Base-by-base conservation (phyloP, 1,140 invertebrate genomes). In the Samia ricini region DNA sequence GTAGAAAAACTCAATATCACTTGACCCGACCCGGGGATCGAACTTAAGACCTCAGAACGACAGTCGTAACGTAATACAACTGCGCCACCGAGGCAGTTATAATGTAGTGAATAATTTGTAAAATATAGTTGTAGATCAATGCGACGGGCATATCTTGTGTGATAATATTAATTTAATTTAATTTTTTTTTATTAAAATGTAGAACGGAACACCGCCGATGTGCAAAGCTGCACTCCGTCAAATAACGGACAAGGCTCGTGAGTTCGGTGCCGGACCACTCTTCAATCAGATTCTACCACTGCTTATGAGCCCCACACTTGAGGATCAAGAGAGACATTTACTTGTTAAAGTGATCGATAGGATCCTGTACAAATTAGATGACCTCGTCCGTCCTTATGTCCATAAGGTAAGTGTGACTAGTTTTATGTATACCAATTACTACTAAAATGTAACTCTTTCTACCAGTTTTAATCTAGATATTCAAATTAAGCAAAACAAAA, bases 281-380 rank as follows among this genome's bases (percentile, higher is more conserved):
- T 99, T 99, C 79, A 99, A 99, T 91, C 99, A 99, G 91, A 99
- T 99, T 73, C 88, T 99, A 19, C 99, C 99, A 0, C 91, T 99
- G 48, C 93, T 99, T 4, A 99, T 99, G 99, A 99, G 98, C 7
- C 99, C 99, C 0, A 99, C 99, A 0, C 91, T 99, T 0, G 99
- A 99, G 91, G 99, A 99, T 91, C 99, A 99, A 90, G 99, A 99
- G 85, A 93, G 99, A 26, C 99, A 99, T 94, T 93, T 99, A 61
- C 92, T 99, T n/a, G 99, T 99, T 0, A 99, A 99, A 93, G 98
- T 99, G 55, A 99, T 99, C 75, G 99, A 99, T 88, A 92, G 99
- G 42, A 99, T 99, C 85, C 91, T 99, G 1, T 99, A 99, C 89
- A 99, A 99, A 91, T 89, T 99, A 49, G 99, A 99, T 80, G 99